A percentile compares a stretch with the other conserved stretches of the same genome.
Conservation (phyloP, 2,797 vertebrate genomes). For the Epinephelus malabaricus region DNA sequence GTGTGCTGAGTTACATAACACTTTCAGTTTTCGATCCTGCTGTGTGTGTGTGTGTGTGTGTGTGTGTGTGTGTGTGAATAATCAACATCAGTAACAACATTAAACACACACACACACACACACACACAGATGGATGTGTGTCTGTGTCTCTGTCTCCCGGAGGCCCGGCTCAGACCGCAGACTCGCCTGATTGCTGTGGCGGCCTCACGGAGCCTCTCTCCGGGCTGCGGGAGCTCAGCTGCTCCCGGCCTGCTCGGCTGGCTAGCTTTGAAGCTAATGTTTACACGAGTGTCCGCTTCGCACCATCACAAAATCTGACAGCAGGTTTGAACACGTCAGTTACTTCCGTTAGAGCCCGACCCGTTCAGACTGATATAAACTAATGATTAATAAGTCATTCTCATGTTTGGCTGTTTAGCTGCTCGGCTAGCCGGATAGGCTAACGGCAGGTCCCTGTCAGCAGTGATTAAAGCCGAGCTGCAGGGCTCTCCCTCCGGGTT, state of each 20-base stretch:
- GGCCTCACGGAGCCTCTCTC: background rate
- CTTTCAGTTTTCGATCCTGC: background rate
- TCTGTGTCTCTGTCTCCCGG: background rate
- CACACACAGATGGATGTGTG: background rate
- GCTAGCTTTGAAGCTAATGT: conserved; percentile 3
- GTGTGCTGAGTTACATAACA: conserved; percentile 12
- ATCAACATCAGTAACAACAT: too few species aligned
- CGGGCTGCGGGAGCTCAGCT: conserved; percentile 1
- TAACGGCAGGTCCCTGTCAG: conserved; percentile 5
- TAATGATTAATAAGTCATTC: background rate
- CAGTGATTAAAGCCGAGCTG: conserved; percentile 24
- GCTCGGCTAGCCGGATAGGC: conserved; percentile 35
- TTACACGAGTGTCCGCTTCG: background rate
- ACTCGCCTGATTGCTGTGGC: conserved; percentile 17
- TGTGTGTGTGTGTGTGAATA: too few species aligned
- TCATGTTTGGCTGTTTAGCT: conserved; percentile 3
- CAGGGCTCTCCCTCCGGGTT: background rate
- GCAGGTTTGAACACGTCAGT: fast-evolving
- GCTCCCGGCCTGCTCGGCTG: background rate
- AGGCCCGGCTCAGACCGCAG: conserved; percentile 57
- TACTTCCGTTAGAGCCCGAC: fast-evolving
- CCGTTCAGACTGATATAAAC: background rate
- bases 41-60: background rate
- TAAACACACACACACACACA: too few species aligned
- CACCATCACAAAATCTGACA: background rate